Conservation (phyloP, 1,140 invertebrate genomes). For the Colletes latitarsis region DNA sequence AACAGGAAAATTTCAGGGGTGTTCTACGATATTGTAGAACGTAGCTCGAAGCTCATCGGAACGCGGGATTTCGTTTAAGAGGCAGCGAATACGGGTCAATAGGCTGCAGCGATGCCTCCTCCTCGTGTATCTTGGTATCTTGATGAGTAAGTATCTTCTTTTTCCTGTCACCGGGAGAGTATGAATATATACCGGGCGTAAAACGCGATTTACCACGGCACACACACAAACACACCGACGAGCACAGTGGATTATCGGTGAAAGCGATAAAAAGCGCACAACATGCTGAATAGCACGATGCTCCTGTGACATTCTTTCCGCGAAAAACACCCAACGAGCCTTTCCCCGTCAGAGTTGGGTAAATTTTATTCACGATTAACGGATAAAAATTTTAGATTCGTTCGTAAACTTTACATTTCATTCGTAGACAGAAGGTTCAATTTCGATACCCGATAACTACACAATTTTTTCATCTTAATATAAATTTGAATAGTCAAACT, state of each 20-base stretch:
- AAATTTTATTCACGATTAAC: too few species aligned
- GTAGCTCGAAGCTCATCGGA: neutral
- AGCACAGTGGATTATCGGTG: slow-evolving; percentile 22
- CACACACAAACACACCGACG: neutral
- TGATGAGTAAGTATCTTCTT: slow-evolving; percentile 47
- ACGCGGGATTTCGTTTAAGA: slow-evolving; percentile 49
- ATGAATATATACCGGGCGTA: slow-evolving; percentile 16
- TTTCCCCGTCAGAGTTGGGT: too few species aligned
- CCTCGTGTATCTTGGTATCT: slow-evolving; percentile 42
- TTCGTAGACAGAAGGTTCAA: too few species aligned
- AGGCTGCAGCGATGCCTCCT: slow-evolving; percentile 42
- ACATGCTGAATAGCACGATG: slow-evolving; percentile 7
- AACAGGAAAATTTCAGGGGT: too few species aligned
- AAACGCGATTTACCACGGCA: slow-evolving; percentile 41
- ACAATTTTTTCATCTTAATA: too few species aligned
- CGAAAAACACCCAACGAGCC: neutral
- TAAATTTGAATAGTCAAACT: too few species aligned
- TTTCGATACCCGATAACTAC: too few species aligned
- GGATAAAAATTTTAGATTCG: too few species aligned
- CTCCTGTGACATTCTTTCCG: neutral
- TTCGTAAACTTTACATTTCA: too few species aligned
- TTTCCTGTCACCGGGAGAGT: neutral
- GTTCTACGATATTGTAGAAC: too few species aligned
- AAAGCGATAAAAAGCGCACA: slow-evolving; percentile 5
- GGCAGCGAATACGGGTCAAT: slow-evolving; percentile 59